Conservation (phyloP, 2,888 invertebrate species). For the Priocnemis perturbator region DNA sequence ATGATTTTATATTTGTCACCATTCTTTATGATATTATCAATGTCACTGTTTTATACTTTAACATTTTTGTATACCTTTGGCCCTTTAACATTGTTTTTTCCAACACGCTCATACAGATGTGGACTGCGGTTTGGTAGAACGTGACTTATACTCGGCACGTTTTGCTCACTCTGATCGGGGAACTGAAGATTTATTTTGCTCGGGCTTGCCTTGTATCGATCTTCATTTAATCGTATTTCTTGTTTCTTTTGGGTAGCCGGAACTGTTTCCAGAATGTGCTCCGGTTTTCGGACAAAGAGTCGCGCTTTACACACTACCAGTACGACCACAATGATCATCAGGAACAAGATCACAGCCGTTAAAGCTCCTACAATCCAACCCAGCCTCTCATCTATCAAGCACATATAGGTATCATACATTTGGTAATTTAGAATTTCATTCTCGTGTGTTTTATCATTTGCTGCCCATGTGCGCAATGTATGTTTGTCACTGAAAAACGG, state of each 20-base stretch:
- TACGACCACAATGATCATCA: constrained; percentile 68
- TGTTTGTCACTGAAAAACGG: neutral
- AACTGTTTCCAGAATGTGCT: constrained; percentile 62
- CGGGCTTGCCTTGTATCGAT: constrained; percentile 51
- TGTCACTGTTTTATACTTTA: constrained; percentile 22
- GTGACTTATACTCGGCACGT: constrained; percentile 31
- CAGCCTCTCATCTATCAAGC: constrained; percentile 62
- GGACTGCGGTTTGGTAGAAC: constrained; percentile 63
- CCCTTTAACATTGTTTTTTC: constrained; percentile 28
- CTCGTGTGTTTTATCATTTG: neutral
- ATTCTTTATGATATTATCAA: neutral
- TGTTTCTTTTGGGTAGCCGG: constrained; percentile 41
- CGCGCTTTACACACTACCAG: constrained; percentile 68
- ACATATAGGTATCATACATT: constrained; percentile 1
- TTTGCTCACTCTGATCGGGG: constrained; percentile 39
- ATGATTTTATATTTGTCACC: neutral
- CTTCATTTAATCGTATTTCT: constrained; percentile 1
- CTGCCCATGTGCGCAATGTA: constrained; percentile 59
- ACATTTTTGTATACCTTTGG: constrained; percentile 52
- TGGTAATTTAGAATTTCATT: neutral
- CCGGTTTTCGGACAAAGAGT: constrained; percentile 57
- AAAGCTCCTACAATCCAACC: constrained; percentile 72
- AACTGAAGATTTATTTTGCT: constrained; percentile 55
- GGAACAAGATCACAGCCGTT: constrained; percentile 66
- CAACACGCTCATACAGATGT: constrained; percentile 52